These are phyloP conservation scores for Schizaphis graminum DNA, from an alignment of 2,888 invertebrate species.

Conservation along the genomic window DNA sequence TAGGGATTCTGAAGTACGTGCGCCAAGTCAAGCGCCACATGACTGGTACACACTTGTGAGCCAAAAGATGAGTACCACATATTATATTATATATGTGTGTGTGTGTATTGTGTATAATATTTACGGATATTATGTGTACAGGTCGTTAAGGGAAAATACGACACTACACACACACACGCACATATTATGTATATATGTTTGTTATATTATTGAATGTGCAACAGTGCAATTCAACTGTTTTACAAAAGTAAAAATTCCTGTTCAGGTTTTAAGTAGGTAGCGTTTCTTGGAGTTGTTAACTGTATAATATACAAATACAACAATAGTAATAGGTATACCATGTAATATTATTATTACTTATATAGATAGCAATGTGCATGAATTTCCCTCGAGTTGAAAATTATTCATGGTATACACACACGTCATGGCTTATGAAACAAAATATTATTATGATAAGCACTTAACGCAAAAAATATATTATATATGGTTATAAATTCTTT, in stretches of 20 bases:
- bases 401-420: not conserved
- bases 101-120: no score
- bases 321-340: not conserved
- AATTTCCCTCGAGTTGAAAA: not conserved
- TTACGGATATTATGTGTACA: no score
- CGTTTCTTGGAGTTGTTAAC: not conserved
- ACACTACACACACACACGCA: not conserved
- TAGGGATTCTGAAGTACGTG: not conserved
- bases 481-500: not conserved
- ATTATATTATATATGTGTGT: not conserved
- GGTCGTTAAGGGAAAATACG: not conserved
- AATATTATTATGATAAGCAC: constrained; percentile 7
- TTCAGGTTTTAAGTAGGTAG: not conserved
- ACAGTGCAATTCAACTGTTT: not conserved
- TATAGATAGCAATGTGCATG: not conserved
- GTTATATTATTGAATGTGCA: not conserved
- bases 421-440: not conserved
- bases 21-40: constrained; percentile 4
- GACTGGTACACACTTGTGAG: not conserved
- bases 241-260: not conserved
- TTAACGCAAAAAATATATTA: not conserved
- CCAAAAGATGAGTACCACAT: not conserved
- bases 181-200: not conserved
- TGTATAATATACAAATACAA: not conserved
- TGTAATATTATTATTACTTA: not conserved